A percentile compares a stretch with the other conserved stretches of the same genome.
Evolutionary conservation across 1,140 invertebrate genomes (phyloP).

Genomic region (Gerris buenoi): DNA sequence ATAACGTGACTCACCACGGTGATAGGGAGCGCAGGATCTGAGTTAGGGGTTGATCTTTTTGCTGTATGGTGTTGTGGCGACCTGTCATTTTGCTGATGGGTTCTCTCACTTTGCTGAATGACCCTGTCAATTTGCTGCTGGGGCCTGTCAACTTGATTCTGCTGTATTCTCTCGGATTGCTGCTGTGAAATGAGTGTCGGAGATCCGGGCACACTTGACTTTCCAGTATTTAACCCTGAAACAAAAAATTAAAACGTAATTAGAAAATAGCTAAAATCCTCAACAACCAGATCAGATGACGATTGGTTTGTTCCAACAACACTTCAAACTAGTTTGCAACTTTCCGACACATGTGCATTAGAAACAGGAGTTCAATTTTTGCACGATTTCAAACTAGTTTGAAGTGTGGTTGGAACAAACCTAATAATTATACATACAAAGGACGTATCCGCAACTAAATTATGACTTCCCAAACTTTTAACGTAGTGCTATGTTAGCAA

Average conservation of each 20-base stretch:
- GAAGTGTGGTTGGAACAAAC: no score
- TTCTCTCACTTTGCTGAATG: background rate
- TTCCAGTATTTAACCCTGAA: background rate
- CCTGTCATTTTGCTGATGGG: background rate
- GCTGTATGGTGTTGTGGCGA: background rate
- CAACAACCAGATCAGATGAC: no score
- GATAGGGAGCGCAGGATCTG: background rate
- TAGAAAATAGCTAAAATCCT: no score
- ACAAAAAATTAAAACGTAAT: background rate
- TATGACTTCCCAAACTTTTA: no score
- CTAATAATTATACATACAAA: no score
- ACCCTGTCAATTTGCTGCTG: background rate
- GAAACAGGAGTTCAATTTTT: no score
- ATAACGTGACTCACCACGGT: background rate
- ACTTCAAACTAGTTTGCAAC: no score
- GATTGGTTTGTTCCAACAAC: no score
- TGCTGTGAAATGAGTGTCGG: background rate
- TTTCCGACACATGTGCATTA: no score
- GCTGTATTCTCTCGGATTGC: background rate
- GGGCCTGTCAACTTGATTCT: background rate
- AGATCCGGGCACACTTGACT: background rate
- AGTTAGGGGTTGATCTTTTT: background rate
- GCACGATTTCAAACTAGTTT: no score
- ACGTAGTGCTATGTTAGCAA: no score
- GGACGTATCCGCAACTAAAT: no score